phyloP scores from a whole-genome alignment of 2,888 invertebrate species.

The Coremacera marginata region DNA sequence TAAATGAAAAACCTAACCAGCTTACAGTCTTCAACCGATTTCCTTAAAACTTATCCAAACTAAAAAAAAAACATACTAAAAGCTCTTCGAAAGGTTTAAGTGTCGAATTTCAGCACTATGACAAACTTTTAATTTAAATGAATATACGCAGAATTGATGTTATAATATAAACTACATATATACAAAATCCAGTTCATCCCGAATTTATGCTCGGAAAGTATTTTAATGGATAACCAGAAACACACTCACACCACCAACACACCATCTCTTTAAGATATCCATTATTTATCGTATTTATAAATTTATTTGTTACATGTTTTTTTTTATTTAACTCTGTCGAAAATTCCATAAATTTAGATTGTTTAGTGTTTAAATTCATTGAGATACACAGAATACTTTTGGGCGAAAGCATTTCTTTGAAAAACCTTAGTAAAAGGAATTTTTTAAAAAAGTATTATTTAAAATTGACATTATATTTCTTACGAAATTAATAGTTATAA shows the following conservation, averaged over 20 bases:
- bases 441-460: too few species aligned
- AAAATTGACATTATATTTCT: too few species aligned
- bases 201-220: slow-evolving; percentile 13
- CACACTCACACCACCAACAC: neutral
- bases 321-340: slow-evolving; percentile 27
- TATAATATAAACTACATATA: neutral
- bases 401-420: neutral
- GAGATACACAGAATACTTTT: neutral
- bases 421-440: neutral
- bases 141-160: neutral
- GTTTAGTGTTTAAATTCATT: slow-evolving; percentile 4
- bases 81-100: neutral
- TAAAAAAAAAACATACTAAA: neutral
- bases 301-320: slow-evolving; percentile 25
- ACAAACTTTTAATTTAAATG: neutral
- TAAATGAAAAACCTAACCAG: slow-evolving; percentile 5
- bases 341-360: slow-evolving; percentile 30
- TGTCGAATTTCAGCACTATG: slow-evolving; percentile 14
- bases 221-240: neutral
- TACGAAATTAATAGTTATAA: too few species aligned
- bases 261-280: neutral
- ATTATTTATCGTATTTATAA: slow-evolving; percentile 17
- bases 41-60: neutral
- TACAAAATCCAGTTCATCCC: slow-evolving; percentile 1
- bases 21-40: slow-evolving; percentile 3